A percentile compares a stretch with the other conserved stretches of the same genome.
Evolutionary conservation across 2,888 invertebrate genomes (phyloP).

Genomic region (Crioceris asparagi): DNA sequence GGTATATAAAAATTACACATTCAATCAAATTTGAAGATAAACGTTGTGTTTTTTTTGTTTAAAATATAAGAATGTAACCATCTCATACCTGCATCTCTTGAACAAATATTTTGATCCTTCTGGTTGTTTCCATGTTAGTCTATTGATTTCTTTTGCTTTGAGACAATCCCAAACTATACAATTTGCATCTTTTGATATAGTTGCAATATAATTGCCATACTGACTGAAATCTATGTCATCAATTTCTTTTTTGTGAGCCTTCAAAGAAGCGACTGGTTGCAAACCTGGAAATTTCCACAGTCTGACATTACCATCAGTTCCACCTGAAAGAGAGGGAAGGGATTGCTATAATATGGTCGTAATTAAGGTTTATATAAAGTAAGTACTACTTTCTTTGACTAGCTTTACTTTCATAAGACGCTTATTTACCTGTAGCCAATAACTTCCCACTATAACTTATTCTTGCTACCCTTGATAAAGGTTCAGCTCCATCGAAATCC

Average conservation of each 20-base stretch:
- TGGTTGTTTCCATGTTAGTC: constrained; percentile 65
- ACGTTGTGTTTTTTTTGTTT: neutral
- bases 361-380: neutral
- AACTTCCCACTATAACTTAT: constrained; percentile 59
- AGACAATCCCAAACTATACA: constrained; percentile 69
- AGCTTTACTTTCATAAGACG: neutral
- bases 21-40: neutral
- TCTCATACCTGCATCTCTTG: constrained; percentile 67
- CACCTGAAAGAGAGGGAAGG: constrained; percentile 40
- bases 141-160: constrained; percentile 53
- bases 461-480: constrained; percentile 73
- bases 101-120: constrained; percentile 71
- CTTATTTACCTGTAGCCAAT: constrained; percentile 62
- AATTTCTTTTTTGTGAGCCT: constrained; percentile 81
- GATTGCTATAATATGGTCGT: neutral
- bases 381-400: neutral
- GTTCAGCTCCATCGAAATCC: constrained; percentile 67
- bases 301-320: constrained; percentile 77
- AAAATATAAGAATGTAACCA: constrained; percentile 1
- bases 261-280: constrained; percentile 55
- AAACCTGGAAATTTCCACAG: constrained; percentile 84
- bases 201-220: constrained; percentile 62
- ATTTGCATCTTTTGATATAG: constrained; percentile 79
- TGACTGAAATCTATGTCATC: constrained; percentile 90
- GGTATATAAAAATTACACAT: constrained; percentile 1